A percentile compares a stretch with the other conserved stretches of the same genome.
These are phyloP conservation scores for Corythaixoides concolor DNA, from an alignment of 2,113 vertebrate species.

Conservation along the genomic window DNA sequence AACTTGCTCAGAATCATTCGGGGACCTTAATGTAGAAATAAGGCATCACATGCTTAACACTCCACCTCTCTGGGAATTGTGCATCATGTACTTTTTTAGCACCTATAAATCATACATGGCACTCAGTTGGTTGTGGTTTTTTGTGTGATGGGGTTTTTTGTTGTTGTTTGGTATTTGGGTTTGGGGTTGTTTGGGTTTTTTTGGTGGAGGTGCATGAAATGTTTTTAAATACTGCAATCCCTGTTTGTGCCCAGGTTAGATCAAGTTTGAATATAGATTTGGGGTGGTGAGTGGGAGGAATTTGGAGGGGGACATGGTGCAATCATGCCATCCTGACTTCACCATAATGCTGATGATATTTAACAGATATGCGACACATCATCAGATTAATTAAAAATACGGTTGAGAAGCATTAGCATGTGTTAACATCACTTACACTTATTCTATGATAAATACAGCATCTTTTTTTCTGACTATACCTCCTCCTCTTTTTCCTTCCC, in stretches of 20 bases:
- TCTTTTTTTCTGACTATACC: background rate
- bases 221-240: background rate
- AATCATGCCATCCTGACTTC: background rate
- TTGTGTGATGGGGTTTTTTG: background rate
- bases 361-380: background rate
- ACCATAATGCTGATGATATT: background rate
- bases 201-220: background rate
- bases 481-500: background rate
- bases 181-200: too few species aligned
- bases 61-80: background rate
- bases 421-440: background rate
- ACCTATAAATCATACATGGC: background rate
- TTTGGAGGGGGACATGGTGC: background rate
- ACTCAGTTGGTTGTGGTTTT: background rate
- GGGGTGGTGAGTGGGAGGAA: background rate
- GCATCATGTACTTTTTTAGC: background rate
- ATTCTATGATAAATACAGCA: background rate
- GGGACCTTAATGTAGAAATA: background rate
- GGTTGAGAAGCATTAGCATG: background rate
- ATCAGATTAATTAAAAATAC: background rate
- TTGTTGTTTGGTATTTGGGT: too few species aligned
- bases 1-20: rapidly evolving
- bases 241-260: background rate
- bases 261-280: background rate
- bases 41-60: background rate